Evolutionary conservation across 1,140 invertebrate species (phyloP).

Genomic region (Drosophila simulans): DNA sequence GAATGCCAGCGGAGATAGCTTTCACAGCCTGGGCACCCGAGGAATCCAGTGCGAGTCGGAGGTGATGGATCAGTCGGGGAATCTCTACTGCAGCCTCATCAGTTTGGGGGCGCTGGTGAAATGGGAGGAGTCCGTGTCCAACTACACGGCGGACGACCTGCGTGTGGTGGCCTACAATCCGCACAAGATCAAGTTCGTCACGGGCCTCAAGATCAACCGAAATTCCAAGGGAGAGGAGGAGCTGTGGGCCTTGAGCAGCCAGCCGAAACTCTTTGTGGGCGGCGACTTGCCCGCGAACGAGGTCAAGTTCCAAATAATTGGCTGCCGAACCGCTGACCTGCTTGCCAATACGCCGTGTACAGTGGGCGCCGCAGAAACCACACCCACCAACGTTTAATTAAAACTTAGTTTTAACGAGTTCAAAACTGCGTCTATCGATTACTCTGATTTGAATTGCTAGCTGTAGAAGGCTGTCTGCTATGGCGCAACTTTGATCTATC

Average conservation of each 20-base stretch:
- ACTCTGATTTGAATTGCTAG: slow-evolving; percentile 2
- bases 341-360: slow-evolving; percentile 70
- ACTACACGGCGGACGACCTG: slow-evolving; percentile 66
- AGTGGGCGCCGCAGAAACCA: slow-evolving; percentile 36
- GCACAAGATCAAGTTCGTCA: slow-evolving; percentile 87
- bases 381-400: background rate
- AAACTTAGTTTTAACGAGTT: slow-evolving; percentile 19
- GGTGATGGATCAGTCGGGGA: slow-evolving; percentile 86
- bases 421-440: background rate
- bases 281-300: slow-evolving; percentile 86
- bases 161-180: slow-evolving; percentile 84
- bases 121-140: slow-evolving; percentile 49
- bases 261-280: slow-evolving; percentile 86
- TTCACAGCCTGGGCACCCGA: slow-evolving; percentile 63
- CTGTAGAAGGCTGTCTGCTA: slow-evolving; percentile 4
- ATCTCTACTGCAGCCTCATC: slow-evolving; percentile 84
- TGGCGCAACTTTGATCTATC: no score
- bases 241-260: slow-evolving; percentile 85
- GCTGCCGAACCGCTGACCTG: slow-evolving; percentile 72
- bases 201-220: slow-evolving; percentile 88
- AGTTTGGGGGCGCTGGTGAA: slow-evolving; percentile 63
- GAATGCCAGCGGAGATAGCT: slow-evolving; percentile 14
- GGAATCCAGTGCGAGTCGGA: slow-evolving; percentile 85
- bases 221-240: slow-evolving; percentile 85
- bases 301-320: slow-evolving; percentile 89